Conservation (phyloP, 2,113 vertebrate genomes). For the Xenopus laevis region DNA sequence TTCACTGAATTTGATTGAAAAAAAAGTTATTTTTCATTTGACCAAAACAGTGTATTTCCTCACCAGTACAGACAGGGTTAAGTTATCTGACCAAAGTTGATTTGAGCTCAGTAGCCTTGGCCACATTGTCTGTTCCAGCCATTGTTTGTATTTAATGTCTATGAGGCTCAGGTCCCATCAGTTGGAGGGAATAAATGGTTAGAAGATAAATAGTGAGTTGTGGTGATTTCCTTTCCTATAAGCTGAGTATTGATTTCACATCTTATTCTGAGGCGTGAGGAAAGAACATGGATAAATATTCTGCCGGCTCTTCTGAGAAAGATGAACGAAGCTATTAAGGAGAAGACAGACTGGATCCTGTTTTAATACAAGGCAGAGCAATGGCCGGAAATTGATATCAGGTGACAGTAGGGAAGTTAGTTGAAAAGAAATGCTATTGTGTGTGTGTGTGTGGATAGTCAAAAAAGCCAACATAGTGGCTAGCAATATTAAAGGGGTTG, state of each 20-base stretch:
- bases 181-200: neutral
- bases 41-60: too few species aligned
- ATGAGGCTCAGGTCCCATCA: neutral
- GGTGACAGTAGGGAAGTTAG: neutral
- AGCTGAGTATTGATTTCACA: conserved; percentile 27
- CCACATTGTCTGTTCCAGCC: too few species aligned
- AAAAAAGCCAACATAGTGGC: too few species aligned
- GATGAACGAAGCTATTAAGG: conserved; percentile 31
- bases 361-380: conserved; percentile 1
- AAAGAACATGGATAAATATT: conserved; percentile 28
- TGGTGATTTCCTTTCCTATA: conserved; percentile 21
- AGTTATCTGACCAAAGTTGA: too few species aligned
- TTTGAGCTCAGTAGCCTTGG: too few species aligned
- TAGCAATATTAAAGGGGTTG: too few species aligned
- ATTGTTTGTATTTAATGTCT: too few species aligned
- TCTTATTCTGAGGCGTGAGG: conserved; percentile 6
- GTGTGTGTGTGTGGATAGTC: neutral
- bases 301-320: conserved; percentile 6
- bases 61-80: too few species aligned
- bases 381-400: neutral
- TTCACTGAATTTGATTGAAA: too few species aligned
- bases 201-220: neutral
- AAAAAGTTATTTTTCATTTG: too few species aligned
- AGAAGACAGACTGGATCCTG: conserved; percentile 20
- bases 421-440: neutral